Percentiles rank a stretch among this genome's conserved stretches.
phyloP scores from a whole-genome alignment of 2,113 vertebrate species.

The Chionis minor region DNA sequence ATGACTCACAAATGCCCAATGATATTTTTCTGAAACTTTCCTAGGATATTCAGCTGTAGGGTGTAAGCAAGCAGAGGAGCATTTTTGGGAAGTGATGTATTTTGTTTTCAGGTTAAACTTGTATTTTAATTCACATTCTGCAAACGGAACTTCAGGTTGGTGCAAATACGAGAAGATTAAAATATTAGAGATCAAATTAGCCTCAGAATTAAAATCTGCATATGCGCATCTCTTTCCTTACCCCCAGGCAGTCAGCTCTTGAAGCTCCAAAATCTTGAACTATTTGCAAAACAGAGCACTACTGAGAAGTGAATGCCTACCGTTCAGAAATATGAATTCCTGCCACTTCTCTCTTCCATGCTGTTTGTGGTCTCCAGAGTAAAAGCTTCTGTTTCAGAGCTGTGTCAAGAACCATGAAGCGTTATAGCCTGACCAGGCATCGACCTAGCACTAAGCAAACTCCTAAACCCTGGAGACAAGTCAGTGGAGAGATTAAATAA shows the following conservation, averaged over 20 bases:
- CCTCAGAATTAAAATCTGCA: neutral
- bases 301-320: neutral
- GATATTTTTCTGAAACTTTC: neutral
- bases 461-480: constrained; percentile 51
- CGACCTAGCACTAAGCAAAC: constrained; percentile 56
- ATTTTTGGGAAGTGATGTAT: neutral
- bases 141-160: neutral
- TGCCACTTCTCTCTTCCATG: constrained; percentile 28
- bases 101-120: neutral
- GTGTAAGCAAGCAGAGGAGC: neutral
- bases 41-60: neutral
- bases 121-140: neutral
- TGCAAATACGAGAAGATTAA: constrained; percentile 4
- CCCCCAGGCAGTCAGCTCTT: neutral
- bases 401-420: constrained; percentile 60
- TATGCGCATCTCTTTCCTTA: neutral
- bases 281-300: neutral
- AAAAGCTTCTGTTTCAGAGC: constrained; percentile 72
- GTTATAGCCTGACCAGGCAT: constrained; percentile 65
- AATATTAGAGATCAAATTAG: constrained; percentile 20
- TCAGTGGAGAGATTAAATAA: constrained; percentile 37
- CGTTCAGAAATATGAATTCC: neutral
- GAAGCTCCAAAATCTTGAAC: neutral
- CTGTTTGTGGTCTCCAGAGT: constrained; percentile 48
- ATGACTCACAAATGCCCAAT: neutral